Percentiles rank a stretch among this genome's conserved stretches.
These are phyloP conservation scores for Ephestia elutella DNA, from an alignment of 1,140 invertebrate genomes.

Conservation along the genomic window DNA sequence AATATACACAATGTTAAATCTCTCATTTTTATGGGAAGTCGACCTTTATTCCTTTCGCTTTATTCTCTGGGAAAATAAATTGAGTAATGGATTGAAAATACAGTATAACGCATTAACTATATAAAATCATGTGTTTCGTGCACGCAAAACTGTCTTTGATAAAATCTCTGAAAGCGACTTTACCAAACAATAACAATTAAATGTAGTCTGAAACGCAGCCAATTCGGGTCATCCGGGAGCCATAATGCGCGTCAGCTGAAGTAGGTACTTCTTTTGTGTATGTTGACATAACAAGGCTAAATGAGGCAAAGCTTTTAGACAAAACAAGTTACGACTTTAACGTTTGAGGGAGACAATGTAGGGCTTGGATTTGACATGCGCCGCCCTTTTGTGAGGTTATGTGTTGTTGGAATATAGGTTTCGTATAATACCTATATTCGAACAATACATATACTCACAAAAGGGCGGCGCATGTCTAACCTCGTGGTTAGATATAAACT, in stretches of 20 bases:
- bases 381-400: not conserved
- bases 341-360: slow-evolving; percentile 33
- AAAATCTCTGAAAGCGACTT: not conserved
- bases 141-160: slow-evolving; percentile 9
- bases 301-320: slow-evolving; percentile 65
- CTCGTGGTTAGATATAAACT: no score
- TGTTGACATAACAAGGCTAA: slow-evolving; percentile 39
- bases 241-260: slow-evolving; percentile 14
- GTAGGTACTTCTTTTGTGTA: slow-evolving; percentile 41
- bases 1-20: no score
- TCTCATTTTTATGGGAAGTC: no score
- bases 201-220: not conserved
- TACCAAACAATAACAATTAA: not conserved
- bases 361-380: not conserved
- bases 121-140: no score
- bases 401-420: not conserved
- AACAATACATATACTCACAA: no score
- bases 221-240: slow-evolving; percentile 11
- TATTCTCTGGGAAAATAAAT: no score
- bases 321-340: slow-evolving; percentile 48
- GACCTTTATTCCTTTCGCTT: no score
- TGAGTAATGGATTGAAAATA: no score
- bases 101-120: no score
- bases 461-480: no score
- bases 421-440: not conserved